These are phyloP conservation scores for Cercopithecus mona DNA, from an alignment of 2,113 vertebrate genomes.

Conservation along the genomic window DNA sequence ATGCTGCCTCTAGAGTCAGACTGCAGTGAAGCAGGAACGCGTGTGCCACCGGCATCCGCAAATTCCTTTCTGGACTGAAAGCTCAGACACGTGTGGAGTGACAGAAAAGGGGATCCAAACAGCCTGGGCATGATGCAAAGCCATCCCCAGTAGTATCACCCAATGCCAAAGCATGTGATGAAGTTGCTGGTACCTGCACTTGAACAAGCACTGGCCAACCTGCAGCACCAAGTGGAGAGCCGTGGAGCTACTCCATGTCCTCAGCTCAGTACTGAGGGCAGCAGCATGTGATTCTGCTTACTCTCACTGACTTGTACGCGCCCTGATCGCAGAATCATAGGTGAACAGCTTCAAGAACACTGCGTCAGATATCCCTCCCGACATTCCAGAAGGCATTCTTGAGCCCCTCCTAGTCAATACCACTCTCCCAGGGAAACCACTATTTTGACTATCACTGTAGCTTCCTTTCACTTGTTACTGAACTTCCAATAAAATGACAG, in stretches of 20 bases:
- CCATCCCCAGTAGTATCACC: not conserved
- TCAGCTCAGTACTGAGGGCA: not conserved
- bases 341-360: not conserved
- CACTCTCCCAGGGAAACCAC: not conserved
- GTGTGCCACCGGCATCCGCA: not conserved
- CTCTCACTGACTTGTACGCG: not conserved
- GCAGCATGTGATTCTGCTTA: not conserved
- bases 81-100: not conserved
- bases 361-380: not conserved
- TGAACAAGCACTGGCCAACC: too few species aligned
- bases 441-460: not conserved
- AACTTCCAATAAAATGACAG: not conserved
- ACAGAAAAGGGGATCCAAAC: not conserved
- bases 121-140: not conserved
- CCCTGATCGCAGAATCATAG: accelerated
- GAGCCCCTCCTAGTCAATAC: not conserved
- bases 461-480: not conserved
- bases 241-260: not conserved
- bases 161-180: not conserved
- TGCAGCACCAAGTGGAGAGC: not conserved
- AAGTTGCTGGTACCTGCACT: accelerated
- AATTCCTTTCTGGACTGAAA: not conserved
- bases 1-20: not conserved
- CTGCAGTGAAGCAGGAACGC: not conserved
- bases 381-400: not conserved